Evolutionary conservation across 2,113 vertebrate species (phyloP), one percentile per base, ranked within the genome.

Genomic region (Notothenia coriiceps): DNA sequence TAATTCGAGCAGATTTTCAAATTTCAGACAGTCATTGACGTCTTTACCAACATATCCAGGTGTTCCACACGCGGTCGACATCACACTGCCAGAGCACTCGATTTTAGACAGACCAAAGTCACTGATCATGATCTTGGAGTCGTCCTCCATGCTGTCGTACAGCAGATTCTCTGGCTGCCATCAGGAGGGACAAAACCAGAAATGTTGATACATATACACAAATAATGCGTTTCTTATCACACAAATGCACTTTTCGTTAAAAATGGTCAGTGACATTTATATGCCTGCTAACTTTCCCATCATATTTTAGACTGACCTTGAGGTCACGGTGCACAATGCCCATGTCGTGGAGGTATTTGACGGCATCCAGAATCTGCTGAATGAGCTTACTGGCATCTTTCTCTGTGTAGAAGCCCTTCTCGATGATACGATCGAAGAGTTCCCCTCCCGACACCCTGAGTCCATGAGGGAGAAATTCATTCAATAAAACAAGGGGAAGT

Each of bases 51-150:
- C 98, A 1, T 99, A 99, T 93, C 98, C 98, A 0, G 98, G 98
- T 4, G 98, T 98, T 25, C 98, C 98, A 0, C 98, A 99, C 2
- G 98, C 98, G 0, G 97, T 99, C n/a, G 98, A 96, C 95, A 99
- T 98, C 87, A 99, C 96, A 0, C 96, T 99, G 76, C 96, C 96
- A 0, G 96, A 96, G 59, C 95, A 96, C 87, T 99, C 97, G 0
- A 99, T 98, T 94, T 99, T 99, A 0, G 98, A 99, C 71, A 99
- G 92, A 22, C 98, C 98, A 0, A 99, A 99, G 92, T 99, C 98
- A 0, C 98, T 99, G 93, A 99, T 99, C 98, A 99, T 99, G 93
- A 99, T 99, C 90, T 99, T 99, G 77, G 98, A 99, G 91, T 99
- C 98, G 86, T 98, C 97, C 0, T 98, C 98, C 95, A 98, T 95